Base-by-base conservation (phyloP, 2,113 vertebrate species). In the Phodopus roborovskii region DNA sequence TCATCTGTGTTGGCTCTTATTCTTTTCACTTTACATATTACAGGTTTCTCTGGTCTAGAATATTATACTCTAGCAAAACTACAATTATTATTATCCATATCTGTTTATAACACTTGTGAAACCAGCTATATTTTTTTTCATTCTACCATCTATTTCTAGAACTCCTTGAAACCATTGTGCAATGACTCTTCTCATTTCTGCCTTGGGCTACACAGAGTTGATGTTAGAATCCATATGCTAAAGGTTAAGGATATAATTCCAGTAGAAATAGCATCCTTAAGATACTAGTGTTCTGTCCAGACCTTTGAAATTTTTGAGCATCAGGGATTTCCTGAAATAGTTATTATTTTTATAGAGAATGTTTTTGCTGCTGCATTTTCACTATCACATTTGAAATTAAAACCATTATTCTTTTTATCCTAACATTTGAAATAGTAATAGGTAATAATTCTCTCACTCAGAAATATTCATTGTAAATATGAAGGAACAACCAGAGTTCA, bases 301-400 rank as follows among this genome's bases (percentile, higher is more conserved):
- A 8, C 12, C 7, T 28, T 53, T 39, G 13, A 50, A 33, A 26
- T 12, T 74, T 73, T 13, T 74, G 33, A 42, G 1, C 7, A 73
- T 62, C 8, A 89, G 53, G 11, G 45, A 45, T 45, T 45, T 45
- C 45, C 45, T 45, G 45, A 45, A 90, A 70, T 90, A 64, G 45
- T n/a, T 92, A 24, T 82, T 20, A 85, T 7, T 90, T 74, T 75
- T 74, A 70, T 10, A 85, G 28, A 82, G 42, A 93, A 91, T 91
- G 42, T 7, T 20, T 58, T 78, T 89, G 45, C 56, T 94, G n/a
- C 1, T n/a, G 10, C 30, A 50, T 45, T 87, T 92, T 92, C 2
- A 36, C 8, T 78, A 70, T 7, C 2, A 17, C 53, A 3, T 82
- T 94, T 94, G 70, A 58, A 95, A 79, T 2, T 17, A 77, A 85